Evolutionary conservation across 2,888 invertebrate genomes (phyloP).

Genomic region (Incurvaria masculella): DNA sequence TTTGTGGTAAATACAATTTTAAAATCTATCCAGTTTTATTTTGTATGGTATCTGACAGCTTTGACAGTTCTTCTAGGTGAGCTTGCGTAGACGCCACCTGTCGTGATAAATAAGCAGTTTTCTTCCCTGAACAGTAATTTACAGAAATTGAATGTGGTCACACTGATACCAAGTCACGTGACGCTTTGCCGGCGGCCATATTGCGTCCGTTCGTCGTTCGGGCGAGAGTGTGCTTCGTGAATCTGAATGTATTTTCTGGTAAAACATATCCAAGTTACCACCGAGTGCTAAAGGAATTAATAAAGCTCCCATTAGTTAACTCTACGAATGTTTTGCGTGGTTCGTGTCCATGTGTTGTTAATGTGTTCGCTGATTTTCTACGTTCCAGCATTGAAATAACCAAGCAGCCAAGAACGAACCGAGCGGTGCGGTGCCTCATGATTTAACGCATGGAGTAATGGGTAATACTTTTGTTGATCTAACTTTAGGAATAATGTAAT

Average conservation of each 20-base stretch:
- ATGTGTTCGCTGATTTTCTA: constrained; percentile 21
- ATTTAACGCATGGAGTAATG: constrained; percentile 7
- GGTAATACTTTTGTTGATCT: constrained; percentile 3
- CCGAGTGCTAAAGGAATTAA: too few species aligned
- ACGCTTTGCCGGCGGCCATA: neutral
- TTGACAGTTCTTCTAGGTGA: too few species aligned
- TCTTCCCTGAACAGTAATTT: too few species aligned
- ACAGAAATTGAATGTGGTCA: too few species aligned
- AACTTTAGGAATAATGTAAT: constrained; percentile 5
- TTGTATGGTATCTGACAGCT: too few species aligned
- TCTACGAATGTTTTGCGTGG: too few species aligned
- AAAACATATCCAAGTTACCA: neutral
- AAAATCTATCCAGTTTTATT: too few species aligned
- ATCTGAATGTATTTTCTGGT: neutral
- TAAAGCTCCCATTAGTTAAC: too few species aligned
- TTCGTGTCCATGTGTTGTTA: neutral
- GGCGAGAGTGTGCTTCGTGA: neutral
- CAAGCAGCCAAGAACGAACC: constrained; percentile 32
- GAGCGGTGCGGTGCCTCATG: constrained; percentile 23
- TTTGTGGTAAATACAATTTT: too few species aligned
- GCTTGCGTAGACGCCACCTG: too few species aligned
- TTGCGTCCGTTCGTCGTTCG: neutral
- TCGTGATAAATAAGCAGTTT: too few species aligned
- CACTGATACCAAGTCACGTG: too few species aligned
- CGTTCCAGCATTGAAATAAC: constrained; percentile 39